Evolutionary conservation across 2,113 vertebrate genomes (phyloP).

Genomic region (Mesoclemmys tuberculata): DNA sequence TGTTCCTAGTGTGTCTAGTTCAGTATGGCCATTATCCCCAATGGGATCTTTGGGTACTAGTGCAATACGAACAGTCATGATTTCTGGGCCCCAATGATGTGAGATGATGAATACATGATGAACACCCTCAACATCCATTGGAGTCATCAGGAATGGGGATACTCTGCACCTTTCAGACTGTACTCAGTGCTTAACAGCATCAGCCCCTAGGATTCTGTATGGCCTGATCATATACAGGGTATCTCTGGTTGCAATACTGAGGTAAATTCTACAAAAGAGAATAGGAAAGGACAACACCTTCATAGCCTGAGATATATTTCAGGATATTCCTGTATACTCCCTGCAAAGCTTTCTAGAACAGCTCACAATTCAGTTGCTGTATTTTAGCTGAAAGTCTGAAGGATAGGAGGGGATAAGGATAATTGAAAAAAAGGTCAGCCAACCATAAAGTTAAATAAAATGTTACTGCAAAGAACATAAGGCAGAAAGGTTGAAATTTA

Average conservation of each 20-base stretch:
- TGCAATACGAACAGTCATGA: background rate
- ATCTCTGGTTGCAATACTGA: background rate
- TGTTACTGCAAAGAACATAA: background rate
- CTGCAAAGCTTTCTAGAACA: background rate
- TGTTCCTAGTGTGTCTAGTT: background rate
- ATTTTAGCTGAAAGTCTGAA: background rate
- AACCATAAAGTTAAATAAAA: background rate
- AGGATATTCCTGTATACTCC: background rate
- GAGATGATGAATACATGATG: background rate
- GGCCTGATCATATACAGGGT: background rate
- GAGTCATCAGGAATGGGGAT: background rate
- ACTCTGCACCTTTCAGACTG: background rate
- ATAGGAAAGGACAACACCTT: background rate
- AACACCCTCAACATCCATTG: background rate
- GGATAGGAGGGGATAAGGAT: background rate
- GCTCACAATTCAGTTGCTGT: background rate
- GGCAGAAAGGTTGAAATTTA: background rate
- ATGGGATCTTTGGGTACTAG: background rate
- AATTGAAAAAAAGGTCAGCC: background rate
- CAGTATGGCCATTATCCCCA: background rate
- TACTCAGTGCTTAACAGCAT: background rate
- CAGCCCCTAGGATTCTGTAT: background rate
- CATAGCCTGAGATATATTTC: background rate
- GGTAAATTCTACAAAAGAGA: background rate
- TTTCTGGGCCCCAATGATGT: accelerated